These are phyloP conservation scores for Drosophila acutilabella DNA, from an alignment of 2,888 invertebrate species.

Conservation along the genomic window DNA sequence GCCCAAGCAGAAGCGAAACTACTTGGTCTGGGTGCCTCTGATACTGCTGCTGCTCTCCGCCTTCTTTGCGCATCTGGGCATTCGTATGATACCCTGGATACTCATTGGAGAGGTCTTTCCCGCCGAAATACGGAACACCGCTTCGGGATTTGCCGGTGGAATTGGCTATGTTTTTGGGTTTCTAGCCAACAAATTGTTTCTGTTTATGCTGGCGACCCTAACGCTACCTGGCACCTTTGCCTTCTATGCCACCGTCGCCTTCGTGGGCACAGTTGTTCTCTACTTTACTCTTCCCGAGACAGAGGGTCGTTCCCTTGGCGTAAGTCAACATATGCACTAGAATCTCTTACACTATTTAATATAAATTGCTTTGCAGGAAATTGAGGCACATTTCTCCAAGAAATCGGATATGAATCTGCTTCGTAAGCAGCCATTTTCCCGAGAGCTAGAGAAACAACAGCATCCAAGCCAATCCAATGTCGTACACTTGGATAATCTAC, in stretches of 20 bases:
- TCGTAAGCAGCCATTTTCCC: constrained; percentile 53
- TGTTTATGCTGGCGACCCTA: constrained; percentile 88
- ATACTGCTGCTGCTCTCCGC: constrained; percentile 88
- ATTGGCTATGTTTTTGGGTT: constrained; percentile 92
- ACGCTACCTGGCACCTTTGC: constrained; percentile 91
- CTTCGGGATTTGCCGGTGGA: constrained; percentile 90
- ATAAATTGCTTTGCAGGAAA: constrained; percentile 72
- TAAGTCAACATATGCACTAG: constrained; percentile 55
- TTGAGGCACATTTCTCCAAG: constrained; percentile 83
- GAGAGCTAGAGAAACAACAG: constrained; percentile 42
- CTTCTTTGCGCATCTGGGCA: constrained; percentile 88
- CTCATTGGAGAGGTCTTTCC: constrained; percentile 92
- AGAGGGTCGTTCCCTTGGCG: constrained; percentile 89
- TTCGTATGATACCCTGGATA: constrained; percentile 92
- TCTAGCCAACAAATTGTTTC: constrained; percentile 90
- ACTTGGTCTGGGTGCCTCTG: constrained; percentile 89
- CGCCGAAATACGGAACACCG: constrained; percentile 89
- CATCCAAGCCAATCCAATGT: constrained; percentile 33
- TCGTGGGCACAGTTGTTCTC: constrained; percentile 88
- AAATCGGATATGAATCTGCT: constrained; percentile 78
- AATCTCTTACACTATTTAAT: neutral
- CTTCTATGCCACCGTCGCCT: constrained; percentile 88
- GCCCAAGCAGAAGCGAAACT: constrained; percentile 85
- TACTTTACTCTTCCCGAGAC: constrained; percentile 92
- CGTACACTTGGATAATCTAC: constrained; percentile 72